Evolutionary conservation across 2,797 vertebrate genomes (phyloP), one percentile per base, ranked within the genome.

Genomic region (Aldrovandia affinis): DNA sequence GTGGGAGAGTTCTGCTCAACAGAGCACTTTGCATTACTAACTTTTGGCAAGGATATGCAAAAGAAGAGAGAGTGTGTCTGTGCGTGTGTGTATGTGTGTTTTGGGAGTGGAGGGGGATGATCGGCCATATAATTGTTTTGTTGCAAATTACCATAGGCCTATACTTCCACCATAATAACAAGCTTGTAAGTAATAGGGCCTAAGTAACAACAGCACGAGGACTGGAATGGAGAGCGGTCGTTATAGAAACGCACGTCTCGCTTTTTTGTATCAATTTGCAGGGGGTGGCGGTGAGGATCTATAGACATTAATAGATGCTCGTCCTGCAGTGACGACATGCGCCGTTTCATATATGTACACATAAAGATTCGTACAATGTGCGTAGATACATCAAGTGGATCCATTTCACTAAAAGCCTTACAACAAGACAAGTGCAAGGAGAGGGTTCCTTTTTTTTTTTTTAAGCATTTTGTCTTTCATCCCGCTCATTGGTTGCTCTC

Each of bases 401-500:
- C 4, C 39, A 65, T 65, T 44, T 22, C 33, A 52, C 28, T 36
- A 65, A 78, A 65, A 57, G 55, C 18, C 44, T 65, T 39, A 57
- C 47, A n/a, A n/a, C 30, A 83, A 68, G 25, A n/a, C 59, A 28
- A 42, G 59, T 70, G 61, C 54, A 81, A 57, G 30, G 78, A 81
- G 30, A 42, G 83, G 52, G 39, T 42, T 75, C 70, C 42, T 83
- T 81, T 78, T 55, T 73, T 68, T 83, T 81, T 78, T 55, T 73
- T 68, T 57, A 55, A 33, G 81, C 83, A 65, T 84, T 70, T 33
- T 42, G 57, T 78, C 39, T 81, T 44, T 61, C 68, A 25, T 44
- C 28, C 20, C 59, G 54, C 78, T 83, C 84, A 85, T 80, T 83
- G 81, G 85, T 80, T 83, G 90, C 91, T 94, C 93, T 90, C 90